Percentiles rank a stretch among this genome's conserved stretches.
phyloP scores from a whole-genome alignment of 2,888 invertebrate genomes.

The Aleiodes alternator region DNA sequence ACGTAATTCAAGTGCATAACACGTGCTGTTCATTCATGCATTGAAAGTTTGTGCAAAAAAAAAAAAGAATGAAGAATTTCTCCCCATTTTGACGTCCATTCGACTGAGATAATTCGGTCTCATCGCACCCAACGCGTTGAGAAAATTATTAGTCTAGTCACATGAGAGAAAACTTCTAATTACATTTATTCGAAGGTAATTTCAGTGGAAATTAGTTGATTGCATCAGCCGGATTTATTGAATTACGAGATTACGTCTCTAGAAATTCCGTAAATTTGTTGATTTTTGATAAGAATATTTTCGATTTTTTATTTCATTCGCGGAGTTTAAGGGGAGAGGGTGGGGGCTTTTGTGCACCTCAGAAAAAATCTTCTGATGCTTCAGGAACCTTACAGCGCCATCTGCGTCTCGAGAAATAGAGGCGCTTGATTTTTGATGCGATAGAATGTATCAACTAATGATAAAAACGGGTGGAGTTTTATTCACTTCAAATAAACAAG shows the following conservation, averaged over 20 bases:
- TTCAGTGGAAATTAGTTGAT: neutral
- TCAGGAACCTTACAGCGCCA: no score
- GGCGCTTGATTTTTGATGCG: no score
- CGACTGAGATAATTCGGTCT: constrained; percentile 6
- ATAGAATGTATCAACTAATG: no score
- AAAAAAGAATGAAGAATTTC: neutral
- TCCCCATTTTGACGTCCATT: neutral
- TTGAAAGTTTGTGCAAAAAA: neutral
- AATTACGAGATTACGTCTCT: neutral
- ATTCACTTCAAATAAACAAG: no score
- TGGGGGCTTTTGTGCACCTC: no score
- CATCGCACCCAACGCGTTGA: constrained; percentile 6
- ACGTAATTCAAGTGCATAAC: constrained; percentile 17
- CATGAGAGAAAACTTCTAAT: neutral
- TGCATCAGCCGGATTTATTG: neutral
- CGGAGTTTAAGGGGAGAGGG: no score
- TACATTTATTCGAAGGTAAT: constrained; percentile 2
- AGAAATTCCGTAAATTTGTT: neutral
- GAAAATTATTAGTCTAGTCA: neutral
- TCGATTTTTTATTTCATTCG: no score
- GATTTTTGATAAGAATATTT: constrained; percentile 3
- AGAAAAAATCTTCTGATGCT: no score
- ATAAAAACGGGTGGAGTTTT: no score
- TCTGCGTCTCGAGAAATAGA: no score
- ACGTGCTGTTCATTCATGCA: constrained; percentile 26